Base-by-base conservation (phyloP, 2,888 invertebrate species). In the Hybos culiciformis region DNA sequence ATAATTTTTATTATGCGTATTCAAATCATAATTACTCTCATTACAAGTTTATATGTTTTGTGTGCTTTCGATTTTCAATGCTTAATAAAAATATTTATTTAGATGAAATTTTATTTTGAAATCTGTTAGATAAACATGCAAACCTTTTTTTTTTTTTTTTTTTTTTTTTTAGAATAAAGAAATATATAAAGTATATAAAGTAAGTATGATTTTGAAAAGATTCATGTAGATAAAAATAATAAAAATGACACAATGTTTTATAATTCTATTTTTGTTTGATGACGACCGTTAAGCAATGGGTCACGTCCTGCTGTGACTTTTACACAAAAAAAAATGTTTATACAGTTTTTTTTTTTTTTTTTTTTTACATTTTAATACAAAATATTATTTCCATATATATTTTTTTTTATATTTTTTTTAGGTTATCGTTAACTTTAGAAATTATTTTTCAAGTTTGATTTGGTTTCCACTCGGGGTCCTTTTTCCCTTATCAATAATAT, bases 381-480 rank as follows among this genome's bases (percentile, higher is more conserved):
- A 44, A 26, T 15, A 14, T 32, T 37, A 34, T 18, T 20, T 17
- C 39, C 29, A 24, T 53, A 53, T 54, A 44, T 42, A 44, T 51
- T 51, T 43, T 46, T 45, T 37, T 44, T 38, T 43, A 18, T 41
- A 31, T 14, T 26, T 38, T 36, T 36, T 33, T 12, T 37, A 19
- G 32, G n/a, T 34, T 40, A 12, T 45, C 26, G 39, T 26, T 14
- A 47, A 47, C 42, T 41, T 47, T 40, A 46, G 46, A 43, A 51
- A 54, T n/a, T 37, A 31, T 37, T 37, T 26, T 37, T 23, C 26
- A 23, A 18, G 4, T 46, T 78, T 78, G 80, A 80, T 81, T 81
- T 81, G 81, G 81, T 81, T 81, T 81, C 78, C 80, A 80, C 74
- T 77, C 72, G 75, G 75, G 70, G 72, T 71, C 68, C n/a, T n/a